Base-by-base conservation (phyloP, 53 echinoderm and acorn worm genomes). In the Echinometra lucunter region DNA sequence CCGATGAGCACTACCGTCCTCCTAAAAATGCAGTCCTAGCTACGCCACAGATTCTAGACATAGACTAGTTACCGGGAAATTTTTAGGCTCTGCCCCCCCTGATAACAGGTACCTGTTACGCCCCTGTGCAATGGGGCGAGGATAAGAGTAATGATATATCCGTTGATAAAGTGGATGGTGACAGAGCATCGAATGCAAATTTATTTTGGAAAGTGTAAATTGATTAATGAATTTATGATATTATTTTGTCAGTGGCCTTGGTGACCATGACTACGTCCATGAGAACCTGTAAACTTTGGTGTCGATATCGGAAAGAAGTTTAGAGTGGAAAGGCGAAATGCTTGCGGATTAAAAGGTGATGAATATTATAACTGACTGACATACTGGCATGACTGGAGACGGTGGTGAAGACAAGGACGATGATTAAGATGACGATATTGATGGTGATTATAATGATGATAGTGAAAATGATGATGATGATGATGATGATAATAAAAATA, bases 211-310 rank as follows among this genome's bases (percentile, higher is more conserved):
- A 2, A 45, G 45, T 27, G 49, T 49, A 49, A 83, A 85, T 85
- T 85, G 19, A 85, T 85, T 27, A 28, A 23, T 27, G 85, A 49
- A 5, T n/a, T 45, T 47, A 47, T 40, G 44, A 47, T 85, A 27
- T 1, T 47, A 13, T n/a, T 28, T 85, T 78, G 47, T 2, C 23
- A 25, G n/a, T n/a, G n/a, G n/a, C n/a, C n/a, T n/a, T 85, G 28
- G 85, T 85, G 15, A 49, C 85, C 15, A 85, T 85, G 85, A 49
- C 85, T 47, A 49, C 85, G 49, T 47, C n/a, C n/a, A 83, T 27
- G n/a, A 27, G 27, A 27, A 45, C 6, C 0, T 83, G 13, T 27
- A 13, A 5, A 44, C 4, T 21, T 40, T 83, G 47, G n/a, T 83
- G 85, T 85, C 12, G 49, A 27, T 1, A 27, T 47, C 15, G 85